Percentiles rank a stretch among this genome's conserved stretches.
phyloP scores from a whole-genome alignment of 2,113 vertebrate genomes.

The Panurus biarmicus region DNA sequence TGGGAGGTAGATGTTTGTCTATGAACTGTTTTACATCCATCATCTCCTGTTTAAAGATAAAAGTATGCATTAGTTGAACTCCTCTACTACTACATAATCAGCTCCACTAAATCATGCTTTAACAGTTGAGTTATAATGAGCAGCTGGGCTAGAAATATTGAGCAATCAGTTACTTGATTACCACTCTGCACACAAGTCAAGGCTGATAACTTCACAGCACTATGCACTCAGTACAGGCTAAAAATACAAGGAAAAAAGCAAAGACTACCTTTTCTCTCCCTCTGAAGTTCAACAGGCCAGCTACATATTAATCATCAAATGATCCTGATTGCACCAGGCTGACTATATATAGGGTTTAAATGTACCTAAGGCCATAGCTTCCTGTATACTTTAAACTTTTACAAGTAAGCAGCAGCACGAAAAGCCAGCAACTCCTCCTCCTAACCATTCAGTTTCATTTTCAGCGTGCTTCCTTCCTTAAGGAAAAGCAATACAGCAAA shows the following conservation, averaged over 20 bases:
- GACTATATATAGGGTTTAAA: not conserved
- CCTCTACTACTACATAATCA: not conserved
- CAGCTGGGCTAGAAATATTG: not conserved
- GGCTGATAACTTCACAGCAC: not conserved
- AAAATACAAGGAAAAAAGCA: not conserved
- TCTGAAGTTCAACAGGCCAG: not conserved
- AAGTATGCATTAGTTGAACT: constrained; percentile 26
- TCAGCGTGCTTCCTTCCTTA: not conserved
- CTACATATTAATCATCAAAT: not conserved
- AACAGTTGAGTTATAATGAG: not conserved
- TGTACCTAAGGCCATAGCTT: not conserved
- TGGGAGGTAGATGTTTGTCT: constrained; percentile 90
- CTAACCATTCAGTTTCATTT: not conserved
- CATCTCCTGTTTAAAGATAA: constrained; percentile 85
- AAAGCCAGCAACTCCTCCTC: not conserved
- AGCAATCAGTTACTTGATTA: not conserved
- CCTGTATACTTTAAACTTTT: not conserved
- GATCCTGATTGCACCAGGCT: not conserved
- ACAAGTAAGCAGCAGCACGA: not conserved
- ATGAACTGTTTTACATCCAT: constrained; percentile 93
- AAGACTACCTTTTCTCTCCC: not conserved
- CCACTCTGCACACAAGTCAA: not conserved
- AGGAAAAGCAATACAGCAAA: not conserved
- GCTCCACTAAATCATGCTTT: not conserved
- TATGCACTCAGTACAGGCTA: not conserved